Evolutionary conservation across 1,140 invertebrate genomes (phyloP), one percentile per base, ranked within the genome.

Genomic region (Sycophaga agraensis): DNA sequence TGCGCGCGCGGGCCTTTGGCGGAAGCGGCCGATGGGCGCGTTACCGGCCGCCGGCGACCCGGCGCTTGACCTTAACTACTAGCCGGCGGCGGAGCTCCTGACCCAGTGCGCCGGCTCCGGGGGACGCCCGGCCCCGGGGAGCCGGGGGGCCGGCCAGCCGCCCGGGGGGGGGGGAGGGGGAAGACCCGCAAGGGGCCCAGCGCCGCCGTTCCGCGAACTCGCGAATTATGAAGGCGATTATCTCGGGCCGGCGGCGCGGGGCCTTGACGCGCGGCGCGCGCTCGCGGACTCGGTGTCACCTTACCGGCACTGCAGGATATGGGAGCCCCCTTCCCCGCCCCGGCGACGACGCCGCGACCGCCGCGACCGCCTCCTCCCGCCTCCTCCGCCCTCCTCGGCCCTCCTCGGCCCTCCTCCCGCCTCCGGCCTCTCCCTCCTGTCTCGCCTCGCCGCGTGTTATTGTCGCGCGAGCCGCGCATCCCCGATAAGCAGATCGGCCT

Each of bases 201-300:
- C 17, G 37, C 14, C 49, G 28, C 34, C 65, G 69, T 76, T 75
- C 73, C 68, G 70, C 72, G 73, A 75, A 77, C 56, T 70, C 69
- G 75, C 73, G 73, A 77, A 76, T 75, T 74, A 76, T 76, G 73
- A 73, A 77, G 72, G 70, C 70, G 73, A 76, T 77, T 75, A 76
- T 75, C 71, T 77, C 68, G 69, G 70, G 68, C 5, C 35, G 16
- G 5, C n/a, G 9, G 40, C 5, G 40, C 5, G 1, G 17, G 66
- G 66, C 72, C 68, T 71, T 74, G 73, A 74, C 70, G 73, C 61
- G 67, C 16, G 28, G 34, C 54, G 67, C 67, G 64, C 59, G 50
- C 34, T 70, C 70, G 68, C 66, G 64, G 7, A n/a, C 66, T 34
- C 73, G 74, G 75, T 77, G 74, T 77, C 75, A 73, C 72, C 75